Evolutionary conservation across 2,797 vertebrate species (phyloP), one percentile per base, ranked within the genome.

Genomic region (Hippocampus kuda): DNA sequence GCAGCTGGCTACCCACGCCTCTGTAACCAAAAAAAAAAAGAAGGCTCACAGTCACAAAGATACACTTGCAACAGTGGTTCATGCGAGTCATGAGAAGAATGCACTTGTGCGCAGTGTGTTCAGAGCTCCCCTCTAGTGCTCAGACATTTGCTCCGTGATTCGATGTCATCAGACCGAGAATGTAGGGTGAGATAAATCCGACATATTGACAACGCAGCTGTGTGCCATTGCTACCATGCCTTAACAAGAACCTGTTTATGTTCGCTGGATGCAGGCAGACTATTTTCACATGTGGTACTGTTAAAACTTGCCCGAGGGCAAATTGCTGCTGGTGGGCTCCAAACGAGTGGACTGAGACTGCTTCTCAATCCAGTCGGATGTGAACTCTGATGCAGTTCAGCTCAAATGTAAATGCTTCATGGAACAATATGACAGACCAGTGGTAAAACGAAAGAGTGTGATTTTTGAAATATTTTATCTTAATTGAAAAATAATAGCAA

Each of bases 1-100:
- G 80, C 84, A 85, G 85, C 82, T 85, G 83, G 84, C 84, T 88
- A 74, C 84, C 78, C 85, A 84, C 72, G 76, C 78, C 75, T 79
- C 72, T 79, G 79, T 70, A 86, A 84, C 75, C 77, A 74, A 72
- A 69, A 77, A 76, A 68, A 66, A 68, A 64, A 66, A 70, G 38
- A 75, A 79, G 72, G 71, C 67, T 63, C 68, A 66, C 62, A 2
- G 65, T 65, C 2, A 30, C 24, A 46, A 42, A 42, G 66, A 57
- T 67, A 24, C 20, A 5, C 18, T 71, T 77, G 76, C 79, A 77
- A 70, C 66, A 42, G 68, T 75, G 79, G 73, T 71, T 73, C 69
- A 74, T 67, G 61, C 8, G 62, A 64, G 41, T 84, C 75, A 79
- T 24, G 66, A 75, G 72, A 79, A 75, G 81, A 80, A 81, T 76